Evolutionary conservation across 2,888 invertebrate species (phyloP).

Genomic region (Pachycephus smyrnensis): DNA sequence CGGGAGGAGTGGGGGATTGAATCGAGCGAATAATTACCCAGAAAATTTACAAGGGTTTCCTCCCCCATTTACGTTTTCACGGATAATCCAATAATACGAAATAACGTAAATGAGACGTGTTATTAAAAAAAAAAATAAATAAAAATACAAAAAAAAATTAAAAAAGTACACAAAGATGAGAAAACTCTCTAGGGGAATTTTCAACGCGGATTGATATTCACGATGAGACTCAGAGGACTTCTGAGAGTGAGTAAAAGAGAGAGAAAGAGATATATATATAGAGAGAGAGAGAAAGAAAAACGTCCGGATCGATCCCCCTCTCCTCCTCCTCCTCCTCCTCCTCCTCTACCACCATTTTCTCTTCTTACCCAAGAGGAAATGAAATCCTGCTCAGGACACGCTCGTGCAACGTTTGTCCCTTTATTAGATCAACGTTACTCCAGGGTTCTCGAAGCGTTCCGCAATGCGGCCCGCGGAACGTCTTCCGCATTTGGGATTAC

Average conservation of each 20-base stretch:
- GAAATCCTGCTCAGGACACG: constrained; percentile 55
- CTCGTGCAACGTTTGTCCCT: constrained; percentile 51
- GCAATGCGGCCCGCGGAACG: constrained; percentile 11
- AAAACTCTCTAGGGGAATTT: constrained; percentile 5
- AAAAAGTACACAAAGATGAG: too few relatives aligned
- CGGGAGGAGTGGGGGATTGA: too few relatives aligned
- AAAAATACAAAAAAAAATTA: too few relatives aligned
- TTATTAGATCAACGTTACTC: constrained; percentile 57
- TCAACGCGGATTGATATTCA: constrained; percentile 20
- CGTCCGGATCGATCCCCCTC: constrained; percentile 39
- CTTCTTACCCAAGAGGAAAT: constrained; percentile 53
- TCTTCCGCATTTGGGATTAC: constrained; percentile 16
- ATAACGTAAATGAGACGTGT: too few relatives aligned
- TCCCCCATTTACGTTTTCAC: too few relatives aligned
- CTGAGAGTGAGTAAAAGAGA: constrained; percentile 1
- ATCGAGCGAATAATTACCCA: too few relatives aligned
- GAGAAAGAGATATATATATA: too few relatives aligned
- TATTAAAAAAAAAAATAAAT: too few relatives aligned
- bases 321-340: constrained; percentile 13
- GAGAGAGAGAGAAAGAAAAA: background rate
- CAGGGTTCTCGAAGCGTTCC: constrained; percentile 4
- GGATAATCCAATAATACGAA: too few relatives aligned
- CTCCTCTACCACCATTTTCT: constrained; percentile 20
- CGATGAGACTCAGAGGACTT: constrained; percentile 12
- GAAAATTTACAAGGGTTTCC: too few relatives aligned